These are phyloP conservation scores for Phortica magna DNA, from an alignment of 2,888 invertebrate genomes.

Conservation along the genomic window DNA sequence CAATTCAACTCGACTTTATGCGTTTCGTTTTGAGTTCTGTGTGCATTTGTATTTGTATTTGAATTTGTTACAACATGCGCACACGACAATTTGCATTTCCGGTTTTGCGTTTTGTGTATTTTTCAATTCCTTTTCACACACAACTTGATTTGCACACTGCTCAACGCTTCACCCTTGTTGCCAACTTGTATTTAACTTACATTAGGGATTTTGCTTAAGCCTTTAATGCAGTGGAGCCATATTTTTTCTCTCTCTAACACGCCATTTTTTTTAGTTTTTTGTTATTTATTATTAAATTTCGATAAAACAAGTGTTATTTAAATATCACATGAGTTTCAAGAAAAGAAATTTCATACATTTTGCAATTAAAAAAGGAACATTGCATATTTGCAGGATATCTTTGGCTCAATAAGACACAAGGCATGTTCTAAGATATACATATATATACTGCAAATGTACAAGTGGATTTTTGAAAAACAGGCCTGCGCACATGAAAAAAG, in stretches of 20 bases:
- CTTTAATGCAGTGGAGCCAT: slow-evolving; percentile 10
- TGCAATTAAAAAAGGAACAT: background rate
- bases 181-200: background rate
- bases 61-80: slow-evolving; percentile 70
- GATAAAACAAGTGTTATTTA: slow-evolving; percentile 1
- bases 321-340: background rate
- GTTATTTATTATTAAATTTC: background rate
- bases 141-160: background rate
- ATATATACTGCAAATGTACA: background rate
- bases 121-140: slow-evolving; percentile 7
- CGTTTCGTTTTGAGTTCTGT: slow-evolving; percentile 17
- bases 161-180: background rate
- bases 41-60: slow-evolving; percentile 59
- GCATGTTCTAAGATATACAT: too few species aligned
- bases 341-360: background rate
- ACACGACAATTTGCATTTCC: slow-evolving; percentile 69
- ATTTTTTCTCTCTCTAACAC: background rate
- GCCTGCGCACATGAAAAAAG: slow-evolving; percentile 5
- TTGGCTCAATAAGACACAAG: too few species aligned
- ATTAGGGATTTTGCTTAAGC: slow-evolving; percentile 5
- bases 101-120: slow-evolving; percentile 41
- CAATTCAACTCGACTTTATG: slow-evolving; percentile 3
- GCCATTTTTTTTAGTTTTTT: background rate
- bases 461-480: background rate
- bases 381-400: background rate